Conservation (phyloP, 2,113 vertebrate species). For the Mus pahari region DNA sequence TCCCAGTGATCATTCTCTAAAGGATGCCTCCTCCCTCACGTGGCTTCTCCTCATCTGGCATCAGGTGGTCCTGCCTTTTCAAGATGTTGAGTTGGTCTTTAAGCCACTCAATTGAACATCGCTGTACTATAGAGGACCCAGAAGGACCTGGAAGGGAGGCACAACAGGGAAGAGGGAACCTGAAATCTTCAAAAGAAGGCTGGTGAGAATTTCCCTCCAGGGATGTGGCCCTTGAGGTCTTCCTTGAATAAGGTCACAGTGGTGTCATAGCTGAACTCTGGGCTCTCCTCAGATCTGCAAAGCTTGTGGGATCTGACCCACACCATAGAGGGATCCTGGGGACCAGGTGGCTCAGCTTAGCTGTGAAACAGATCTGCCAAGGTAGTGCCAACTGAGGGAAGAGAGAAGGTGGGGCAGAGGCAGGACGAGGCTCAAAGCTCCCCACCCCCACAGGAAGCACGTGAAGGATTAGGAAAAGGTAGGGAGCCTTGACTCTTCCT, state of each 20-base stretch:
- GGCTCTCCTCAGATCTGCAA: background rate
- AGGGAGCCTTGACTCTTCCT: background rate
- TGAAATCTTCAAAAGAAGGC: accelerated
- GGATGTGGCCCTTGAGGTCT: background rate
- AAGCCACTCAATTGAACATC: background rate
- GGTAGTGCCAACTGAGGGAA: background rate
- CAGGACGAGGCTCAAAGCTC: background rate
- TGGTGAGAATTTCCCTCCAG: background rate
- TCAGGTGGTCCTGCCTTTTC: background rate
- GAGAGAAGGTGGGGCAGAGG: background rate
- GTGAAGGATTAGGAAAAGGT: background rate
- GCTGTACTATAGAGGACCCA: background rate
- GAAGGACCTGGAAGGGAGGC: background rate
- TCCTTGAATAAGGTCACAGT: background rate
- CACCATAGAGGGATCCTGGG: background rate
- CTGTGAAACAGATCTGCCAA: background rate
- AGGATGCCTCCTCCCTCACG: background rate
- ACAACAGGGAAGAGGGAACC: background rate
- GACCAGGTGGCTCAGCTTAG: background rate
- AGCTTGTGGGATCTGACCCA: background rate
- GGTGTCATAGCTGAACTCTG: background rate
- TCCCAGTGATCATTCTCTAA: background rate
- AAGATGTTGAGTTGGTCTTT: background rate
- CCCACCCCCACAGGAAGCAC: accelerated
- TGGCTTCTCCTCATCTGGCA: background rate